Percentiles rank a stretch among this genome's conserved stretches.
Evolutionary conservation across 2,888 invertebrate genomes (phyloP).

Genomic region (Pristionchus mayeri): DNA sequence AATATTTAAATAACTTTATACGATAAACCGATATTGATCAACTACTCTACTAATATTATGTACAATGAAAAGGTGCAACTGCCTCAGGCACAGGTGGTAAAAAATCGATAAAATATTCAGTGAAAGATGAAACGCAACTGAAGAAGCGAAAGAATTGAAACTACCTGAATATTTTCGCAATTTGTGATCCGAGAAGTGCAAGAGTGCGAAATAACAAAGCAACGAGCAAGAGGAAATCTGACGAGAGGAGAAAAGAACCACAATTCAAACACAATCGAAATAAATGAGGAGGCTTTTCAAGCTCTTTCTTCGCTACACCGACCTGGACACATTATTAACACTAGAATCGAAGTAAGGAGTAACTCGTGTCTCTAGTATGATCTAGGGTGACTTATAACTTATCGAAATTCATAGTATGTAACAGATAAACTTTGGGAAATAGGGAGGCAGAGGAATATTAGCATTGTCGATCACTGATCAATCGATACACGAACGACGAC

Average conservation of each 20-base stretch:
- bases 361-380: slow-evolving; percentile 1
- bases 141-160: background rate
- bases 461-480: slow-evolving; percentile 1
- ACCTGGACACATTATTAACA: background rate
- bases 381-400: slow-evolving; percentile 23
- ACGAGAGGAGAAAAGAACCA: background rate
- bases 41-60: slow-evolving; percentile 4
- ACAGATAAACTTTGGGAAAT: slow-evolving; percentile 15
- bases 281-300: background rate
- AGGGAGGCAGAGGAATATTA: background rate
- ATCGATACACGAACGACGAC: background rate
- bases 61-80: slow-evolving; percentile 6
- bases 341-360: background rate
- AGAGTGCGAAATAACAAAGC: background rate
- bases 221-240: too few species aligned
- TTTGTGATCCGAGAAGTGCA: slow-evolving; percentile 1
- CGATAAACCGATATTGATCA: background rate
- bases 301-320: background rate
- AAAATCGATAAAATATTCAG: slow-evolving; percentile 2
- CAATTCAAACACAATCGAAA: slow-evolving; percentile 5
- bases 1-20: slow-evolving; percentile 8
- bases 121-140: background rate
- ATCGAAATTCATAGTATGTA: slow-evolving; percentile 22
- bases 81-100: slow-evolving; percentile 40
- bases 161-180: background rate